Base-by-base conservation (phyloP, 2,888 invertebrate genomes). In the Lepidocyrtinus sp. region DNA sequence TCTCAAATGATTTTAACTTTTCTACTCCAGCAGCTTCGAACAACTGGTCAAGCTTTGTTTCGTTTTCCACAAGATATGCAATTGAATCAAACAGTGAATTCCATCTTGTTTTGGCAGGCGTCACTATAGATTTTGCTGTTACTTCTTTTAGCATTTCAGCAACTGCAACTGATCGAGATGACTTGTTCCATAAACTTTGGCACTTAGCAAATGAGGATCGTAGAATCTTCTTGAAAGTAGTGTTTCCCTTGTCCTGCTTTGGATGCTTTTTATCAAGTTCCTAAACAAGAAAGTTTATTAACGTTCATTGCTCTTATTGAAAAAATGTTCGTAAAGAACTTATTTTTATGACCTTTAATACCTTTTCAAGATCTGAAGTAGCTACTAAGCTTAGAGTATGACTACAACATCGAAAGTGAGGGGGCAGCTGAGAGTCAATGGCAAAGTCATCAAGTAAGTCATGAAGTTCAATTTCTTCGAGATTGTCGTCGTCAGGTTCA, bases 311-410 rank as follows among this genome's bases (percentile, higher is more conserved):
- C 5, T 22, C 7, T 63, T 22, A 63, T 9, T 63, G 17, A 5
- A 5, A 7, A 45, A 22, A 5, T 70, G n/a, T 25, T 26, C 24
- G 9, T 19, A 12, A 62, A n/a, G 26, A n/a, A n/a, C n/a, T n/a
- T n/a, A n/a, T n/a, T n/a, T n/a, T n/a, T n/a, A n/a, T n/a, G n/a
- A n/a, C n/a, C n/a, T n/a, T n/a, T 24, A 24, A 1, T 65, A 65
- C 73, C 17, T 73, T 45, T 17, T 64, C 15, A 2, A 65, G 1
- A 19, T 73, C 73, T 5, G 25, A 17, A 9, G 73, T 65, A 1
- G 59, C 64, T n/a, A 69, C 19, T 15, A 76, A 25, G 55, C 22
- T 70, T 0, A 76, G 19, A 0, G 76, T 76, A 36, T 76, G 76
- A n/a, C 26, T 27, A 12, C 26, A 46, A 46, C 76, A 76, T 50